Evolutionary conservation across 2,113 vertebrate species (phyloP).

Genomic region (Corvus hawaiiensis): DNA sequence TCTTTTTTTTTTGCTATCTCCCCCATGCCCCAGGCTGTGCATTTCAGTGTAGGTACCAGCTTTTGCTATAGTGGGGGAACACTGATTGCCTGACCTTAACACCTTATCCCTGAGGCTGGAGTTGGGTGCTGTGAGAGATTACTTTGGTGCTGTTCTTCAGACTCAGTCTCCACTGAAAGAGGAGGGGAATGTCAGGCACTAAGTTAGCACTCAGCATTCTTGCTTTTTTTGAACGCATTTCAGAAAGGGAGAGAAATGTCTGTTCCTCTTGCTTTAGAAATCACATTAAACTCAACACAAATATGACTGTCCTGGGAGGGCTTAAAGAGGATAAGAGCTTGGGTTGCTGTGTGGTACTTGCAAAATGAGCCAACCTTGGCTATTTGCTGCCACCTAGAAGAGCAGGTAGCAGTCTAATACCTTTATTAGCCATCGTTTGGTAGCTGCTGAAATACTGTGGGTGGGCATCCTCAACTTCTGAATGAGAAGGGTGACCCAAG

Average conservation of each 20-base stretch:
- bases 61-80: neutral
- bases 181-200: neutral
- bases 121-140: neutral
- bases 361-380: neutral
- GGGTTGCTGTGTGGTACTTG: neutral
- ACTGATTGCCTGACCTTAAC: neutral
- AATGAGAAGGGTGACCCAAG: neutral
- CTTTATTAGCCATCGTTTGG: neutral
- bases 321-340: neutral
- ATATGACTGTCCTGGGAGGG: neutral
- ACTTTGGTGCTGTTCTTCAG: neutral
- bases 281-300: neutral
- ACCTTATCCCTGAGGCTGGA: neutral
- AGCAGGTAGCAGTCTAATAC: neutral
- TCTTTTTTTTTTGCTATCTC: neutral
- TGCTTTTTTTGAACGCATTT: neutral
- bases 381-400: neutral
- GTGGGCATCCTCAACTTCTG: neutral
- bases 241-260: neutral
- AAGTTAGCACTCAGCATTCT: neutral
- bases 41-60: neutral
- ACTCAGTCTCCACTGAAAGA: neutral
- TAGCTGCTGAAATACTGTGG: neutral
- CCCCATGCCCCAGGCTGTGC: neutral
- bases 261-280: neutral